Evolutionary conservation across 1,140 invertebrate species (phyloP).

Genomic region (Pogonus chalceus): DNA sequence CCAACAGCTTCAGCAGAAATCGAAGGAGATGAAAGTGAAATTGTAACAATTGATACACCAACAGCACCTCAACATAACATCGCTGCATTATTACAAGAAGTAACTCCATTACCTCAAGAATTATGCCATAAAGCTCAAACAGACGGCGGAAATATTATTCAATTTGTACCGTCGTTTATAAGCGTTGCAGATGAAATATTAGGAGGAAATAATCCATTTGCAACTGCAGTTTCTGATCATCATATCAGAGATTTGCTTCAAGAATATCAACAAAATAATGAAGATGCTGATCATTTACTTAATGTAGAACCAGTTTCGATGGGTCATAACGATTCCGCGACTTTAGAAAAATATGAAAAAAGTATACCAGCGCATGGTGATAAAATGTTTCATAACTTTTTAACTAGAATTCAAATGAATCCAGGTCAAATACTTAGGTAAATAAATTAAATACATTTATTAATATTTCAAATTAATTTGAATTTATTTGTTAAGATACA

Average conservation of each 20-base stretch:
- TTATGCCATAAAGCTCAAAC: conserved; percentile 25
- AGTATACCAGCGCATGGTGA: conserved; percentile 67
- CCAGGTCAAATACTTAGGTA: conserved; percentile 74
- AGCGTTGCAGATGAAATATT: conserved; percentile 47
- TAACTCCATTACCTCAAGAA: conserved; percentile 40
- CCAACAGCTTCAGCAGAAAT: conserved; percentile 57
- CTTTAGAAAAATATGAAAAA: conserved; percentile 65
- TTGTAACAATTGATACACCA: conserved; percentile 58
- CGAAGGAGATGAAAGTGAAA: conserved; percentile 55
- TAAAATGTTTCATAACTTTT: conserved; percentile 67
- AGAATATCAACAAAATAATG: conserved; percentile 50
- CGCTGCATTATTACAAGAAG: conserved; percentile 46
- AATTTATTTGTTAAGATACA: conserved; percentile 53
- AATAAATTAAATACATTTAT: conserved; percentile 6
- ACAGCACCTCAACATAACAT: conserved; percentile 51
- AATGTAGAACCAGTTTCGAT: conserved; percentile 25
- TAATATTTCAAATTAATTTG: neutral
- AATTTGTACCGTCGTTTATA: conserved; percentile 47
- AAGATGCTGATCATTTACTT: conserved; percentile 27
- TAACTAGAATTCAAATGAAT: conserved; percentile 59
- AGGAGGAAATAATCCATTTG: neutral
- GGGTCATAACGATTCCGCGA: conserved; percentile 20
- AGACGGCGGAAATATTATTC: conserved; percentile 18
- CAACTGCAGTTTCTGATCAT: conserved; percentile 30
- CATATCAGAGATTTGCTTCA: conserved; percentile 52